Conservation (phyloP, 2,113 vertebrate genomes). For the Gila orcuttii region DNA sequence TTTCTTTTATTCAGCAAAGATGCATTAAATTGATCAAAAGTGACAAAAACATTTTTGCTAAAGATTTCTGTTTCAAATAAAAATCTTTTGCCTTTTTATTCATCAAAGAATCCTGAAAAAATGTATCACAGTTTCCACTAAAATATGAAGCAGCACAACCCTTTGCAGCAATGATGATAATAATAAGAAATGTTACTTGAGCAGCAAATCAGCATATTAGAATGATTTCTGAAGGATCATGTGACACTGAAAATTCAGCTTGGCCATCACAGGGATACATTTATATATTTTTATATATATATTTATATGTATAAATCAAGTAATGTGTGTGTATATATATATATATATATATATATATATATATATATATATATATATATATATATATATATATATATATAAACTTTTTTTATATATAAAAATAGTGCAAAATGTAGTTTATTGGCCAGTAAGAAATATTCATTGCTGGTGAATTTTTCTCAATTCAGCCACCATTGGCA, state of each 20-base stretch:
- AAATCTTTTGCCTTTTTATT: background rate
- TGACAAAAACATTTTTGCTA: too few species aligned
- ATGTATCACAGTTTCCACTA: background rate
- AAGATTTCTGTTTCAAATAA: background rate
- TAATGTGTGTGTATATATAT: too few species aligned
- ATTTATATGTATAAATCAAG: too few species aligned
- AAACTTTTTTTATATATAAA: background rate
- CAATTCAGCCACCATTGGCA: background rate
- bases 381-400: too few species aligned
- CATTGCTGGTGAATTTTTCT: background rate
- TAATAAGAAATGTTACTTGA: background rate
- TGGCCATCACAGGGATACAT: too few species aligned
- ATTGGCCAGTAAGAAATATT: background rate
- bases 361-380: too few species aligned
- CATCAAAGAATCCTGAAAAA: background rate
- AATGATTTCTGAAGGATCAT: background rate
- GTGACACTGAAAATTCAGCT: background rate
- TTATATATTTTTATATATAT: too few species aligned
- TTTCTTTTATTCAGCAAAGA: too few species aligned
- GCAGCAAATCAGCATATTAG: background rate
- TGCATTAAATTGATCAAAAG: too few species aligned
- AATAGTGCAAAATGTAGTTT: background rate
- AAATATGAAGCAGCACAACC: background rate
- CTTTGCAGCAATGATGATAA: background rate
- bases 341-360: too few species aligned